Evolutionary conservation across 2,113 vertebrate species (phyloP).

Genomic region (Indicator maculatus): DNA sequence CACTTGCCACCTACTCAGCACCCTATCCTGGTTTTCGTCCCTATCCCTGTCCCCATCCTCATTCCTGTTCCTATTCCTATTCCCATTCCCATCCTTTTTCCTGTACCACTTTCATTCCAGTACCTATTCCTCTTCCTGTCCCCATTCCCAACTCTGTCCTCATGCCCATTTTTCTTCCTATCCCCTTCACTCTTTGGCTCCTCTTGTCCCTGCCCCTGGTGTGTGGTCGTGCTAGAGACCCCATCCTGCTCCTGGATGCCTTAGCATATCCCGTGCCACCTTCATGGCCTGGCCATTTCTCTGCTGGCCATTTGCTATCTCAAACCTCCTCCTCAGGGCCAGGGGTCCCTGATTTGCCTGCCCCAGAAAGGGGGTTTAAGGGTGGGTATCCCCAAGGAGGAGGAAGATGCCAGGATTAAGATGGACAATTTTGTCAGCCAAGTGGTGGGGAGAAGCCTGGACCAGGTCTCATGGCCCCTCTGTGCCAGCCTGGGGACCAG

Average conservation of each 20-base stretch:
- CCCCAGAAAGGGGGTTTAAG: background rate
- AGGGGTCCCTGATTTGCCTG: accelerated
- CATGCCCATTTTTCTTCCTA: background rate
- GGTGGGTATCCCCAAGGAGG: background rate
- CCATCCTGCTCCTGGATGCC: background rate
- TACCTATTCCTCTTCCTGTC: background rate
- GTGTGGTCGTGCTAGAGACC: accelerated
- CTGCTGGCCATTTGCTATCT: background rate
- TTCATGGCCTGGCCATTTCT: background rate
- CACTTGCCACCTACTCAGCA: accelerated
- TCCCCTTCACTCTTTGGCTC: background rate
- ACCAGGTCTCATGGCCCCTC: background rate
- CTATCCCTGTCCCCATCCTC: background rate
- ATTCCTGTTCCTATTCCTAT: background rate
- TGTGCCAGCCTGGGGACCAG: background rate
- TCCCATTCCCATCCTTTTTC: too few species aligned
- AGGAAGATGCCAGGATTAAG: background rate
- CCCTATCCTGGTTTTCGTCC: background rate
- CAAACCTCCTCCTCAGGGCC: background rate
- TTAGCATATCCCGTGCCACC: background rate
- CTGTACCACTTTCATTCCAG: background rate
- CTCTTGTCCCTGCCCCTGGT: background rate
- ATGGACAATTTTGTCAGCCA: accelerated
- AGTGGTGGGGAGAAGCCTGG: background rate
- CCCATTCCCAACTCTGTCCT: background rate